Evolutionary conservation across 2,113 vertebrate genomes (phyloP).

Genomic region (Speoplatyrhinus poulsoni): DNA sequence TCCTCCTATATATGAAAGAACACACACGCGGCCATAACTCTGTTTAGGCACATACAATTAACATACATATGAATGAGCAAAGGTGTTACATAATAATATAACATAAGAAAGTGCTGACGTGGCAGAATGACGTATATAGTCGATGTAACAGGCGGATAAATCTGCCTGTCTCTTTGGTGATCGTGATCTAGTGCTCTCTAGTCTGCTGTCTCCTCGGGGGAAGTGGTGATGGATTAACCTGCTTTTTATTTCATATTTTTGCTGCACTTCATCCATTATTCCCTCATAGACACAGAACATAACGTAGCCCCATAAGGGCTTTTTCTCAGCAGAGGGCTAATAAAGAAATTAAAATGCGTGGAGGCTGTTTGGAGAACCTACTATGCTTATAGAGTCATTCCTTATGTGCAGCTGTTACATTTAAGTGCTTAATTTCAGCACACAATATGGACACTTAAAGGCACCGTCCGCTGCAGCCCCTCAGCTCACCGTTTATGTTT

Average conservation of each 20-base stretch:
- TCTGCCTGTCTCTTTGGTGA: conserved; percentile 30
- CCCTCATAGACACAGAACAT: conserved; percentile 8
- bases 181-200: conserved; percentile 25
- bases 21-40: neutral
- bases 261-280: conserved; percentile 28
- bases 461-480: too few species aligned
- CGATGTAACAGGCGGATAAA: conserved; percentile 27
- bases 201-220: conserved; percentile 17
- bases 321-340: conserved; percentile 33
- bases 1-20: conserved; percentile 78
- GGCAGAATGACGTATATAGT: conserved; percentile 37
- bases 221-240: conserved; percentile 47
- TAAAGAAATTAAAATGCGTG: conserved; percentile 9
- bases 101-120: conserved; percentile 14
- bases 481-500: neutral
- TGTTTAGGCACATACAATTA: too few species aligned
- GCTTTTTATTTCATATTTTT: conserved; percentile 42
- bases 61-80: neutral
- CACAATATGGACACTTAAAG: neutral
- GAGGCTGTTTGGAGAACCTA: neutral
- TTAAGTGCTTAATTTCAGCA: too few species aligned
- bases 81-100: conserved; percentile 16
- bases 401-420: neutral
- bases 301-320: conserved; percentile 27
- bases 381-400: neutral